Evolutionary conservation across 2,113 vertebrate genomes (phyloP).

Genomic region (Semicossyphus pulcher): DNA sequence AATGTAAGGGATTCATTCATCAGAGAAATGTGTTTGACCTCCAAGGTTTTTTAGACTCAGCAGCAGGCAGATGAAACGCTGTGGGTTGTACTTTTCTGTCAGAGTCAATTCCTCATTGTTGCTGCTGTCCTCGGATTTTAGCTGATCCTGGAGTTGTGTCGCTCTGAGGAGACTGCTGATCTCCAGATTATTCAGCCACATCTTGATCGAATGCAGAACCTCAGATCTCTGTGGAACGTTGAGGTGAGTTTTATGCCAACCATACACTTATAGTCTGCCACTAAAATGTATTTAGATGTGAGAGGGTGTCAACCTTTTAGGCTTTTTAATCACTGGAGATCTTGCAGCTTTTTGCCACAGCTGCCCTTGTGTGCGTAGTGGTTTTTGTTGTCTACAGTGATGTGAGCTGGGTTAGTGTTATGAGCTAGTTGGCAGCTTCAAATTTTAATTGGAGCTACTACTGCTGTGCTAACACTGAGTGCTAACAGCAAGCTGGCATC

Average conservation of each 20-base stretch:
- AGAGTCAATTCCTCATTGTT: background rate
- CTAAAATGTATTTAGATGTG: background rate
- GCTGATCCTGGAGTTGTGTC: constrained; percentile 81
- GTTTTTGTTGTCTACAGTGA: too few species aligned
- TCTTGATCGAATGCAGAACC: constrained; percentile 76
- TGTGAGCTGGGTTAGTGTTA: too few species aligned
- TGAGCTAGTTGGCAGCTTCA: too few species aligned
- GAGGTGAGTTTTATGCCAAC: constrained; percentile 50
- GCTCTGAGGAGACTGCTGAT: constrained; percentile 70
- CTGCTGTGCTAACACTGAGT: too few species aligned
- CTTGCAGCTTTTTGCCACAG: too few species aligned
- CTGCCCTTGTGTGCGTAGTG: too few species aligned
- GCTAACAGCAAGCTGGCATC: too few species aligned
- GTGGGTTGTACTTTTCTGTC: background rate
- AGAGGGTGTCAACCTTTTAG: too few species aligned
- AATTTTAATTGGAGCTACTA: too few species aligned
- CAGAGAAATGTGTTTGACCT: background rate
- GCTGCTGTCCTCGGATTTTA: constrained; percentile 36
- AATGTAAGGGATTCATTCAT: too few species aligned
- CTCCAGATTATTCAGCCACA: constrained; percentile 74
- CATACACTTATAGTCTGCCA: too few species aligned
- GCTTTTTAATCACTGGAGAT: too few species aligned
- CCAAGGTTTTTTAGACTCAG: background rate
- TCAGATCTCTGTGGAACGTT: constrained; percentile 64
- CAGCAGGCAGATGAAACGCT: background rate